These are phyloP conservation scores for Hydrophis major DNA, from an alignment of 2,797 vertebrate species.

Conservation along the genomic window DNA sequence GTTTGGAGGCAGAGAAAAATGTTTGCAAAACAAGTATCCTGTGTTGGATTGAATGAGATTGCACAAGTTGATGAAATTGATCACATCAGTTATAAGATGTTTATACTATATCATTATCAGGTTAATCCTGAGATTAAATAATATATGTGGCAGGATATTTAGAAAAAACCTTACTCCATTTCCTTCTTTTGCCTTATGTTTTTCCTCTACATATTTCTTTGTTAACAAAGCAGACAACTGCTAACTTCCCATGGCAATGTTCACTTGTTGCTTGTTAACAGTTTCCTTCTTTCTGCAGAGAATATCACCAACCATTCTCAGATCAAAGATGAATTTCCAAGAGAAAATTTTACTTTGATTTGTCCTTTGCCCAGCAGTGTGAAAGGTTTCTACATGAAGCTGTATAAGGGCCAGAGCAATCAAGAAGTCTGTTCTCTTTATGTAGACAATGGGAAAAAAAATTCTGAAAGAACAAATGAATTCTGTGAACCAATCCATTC, in stretches of 20 bases:
- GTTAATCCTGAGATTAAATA: not conserved
- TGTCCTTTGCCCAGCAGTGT: conserved; percentile 61
- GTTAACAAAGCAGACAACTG: not conserved
- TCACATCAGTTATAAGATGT: not conserved
- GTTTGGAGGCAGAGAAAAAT: not conserved
- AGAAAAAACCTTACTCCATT: not conserved
- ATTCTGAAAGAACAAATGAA: conserved; percentile 10
- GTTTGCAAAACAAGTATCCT: not conserved
- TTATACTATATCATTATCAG: not conserved
- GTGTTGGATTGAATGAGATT: not conserved
- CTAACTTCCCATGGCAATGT: conserved; percentile 14
- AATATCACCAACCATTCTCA: conserved; percentile 38
- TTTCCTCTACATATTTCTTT: not conserved
- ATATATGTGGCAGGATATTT: not conserved
- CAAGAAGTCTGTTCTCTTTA: conserved; percentile 65
- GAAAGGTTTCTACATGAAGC: conserved; percentile 67
- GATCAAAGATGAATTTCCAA: conserved; percentile 56
- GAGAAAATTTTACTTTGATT: conserved; percentile 61
- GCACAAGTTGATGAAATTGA: not conserved
- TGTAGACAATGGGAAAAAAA: not conserved
- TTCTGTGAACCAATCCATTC: conserved; percentile 60
- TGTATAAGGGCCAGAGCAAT: conserved; percentile 56
- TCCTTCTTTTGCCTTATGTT: not conserved
- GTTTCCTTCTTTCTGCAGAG: conserved; percentile 56
- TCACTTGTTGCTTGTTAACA: not conserved